phyloP scores from a whole-genome alignment of 2,888 invertebrate genomes.

The Dicyrtoma fusca region DNA sequence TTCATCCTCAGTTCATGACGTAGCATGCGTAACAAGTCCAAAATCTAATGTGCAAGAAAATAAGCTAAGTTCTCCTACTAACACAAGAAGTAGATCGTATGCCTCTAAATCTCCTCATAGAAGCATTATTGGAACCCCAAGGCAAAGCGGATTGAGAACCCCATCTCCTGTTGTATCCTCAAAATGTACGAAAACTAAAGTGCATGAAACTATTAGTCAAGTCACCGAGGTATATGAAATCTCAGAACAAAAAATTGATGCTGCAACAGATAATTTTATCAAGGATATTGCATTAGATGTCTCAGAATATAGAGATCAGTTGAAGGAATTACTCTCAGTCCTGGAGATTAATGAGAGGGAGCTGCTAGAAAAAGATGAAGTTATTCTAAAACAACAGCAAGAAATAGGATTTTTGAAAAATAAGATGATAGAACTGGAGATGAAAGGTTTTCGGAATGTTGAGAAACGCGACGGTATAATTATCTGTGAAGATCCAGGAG shows the following conservation, averaged over 20 bases:
- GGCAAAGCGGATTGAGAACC: neutral
- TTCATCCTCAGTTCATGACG: conserved; percentile 7
- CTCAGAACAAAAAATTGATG: neutral
- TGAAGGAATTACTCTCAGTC: conserved; percentile 41
- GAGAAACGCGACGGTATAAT: conserved; percentile 10
- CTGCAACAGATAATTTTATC: conserved; percentile 19
- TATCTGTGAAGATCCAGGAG: conserved; percentile 6
- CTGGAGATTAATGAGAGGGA: conserved; percentile 42
- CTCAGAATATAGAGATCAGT: conserved; percentile 35
- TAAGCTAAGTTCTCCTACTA: neutral
- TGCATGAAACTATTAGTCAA: neutral
- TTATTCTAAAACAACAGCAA: conserved; percentile 43
- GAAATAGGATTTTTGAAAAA: conserved; percentile 47
- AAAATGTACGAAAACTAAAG: conserved; percentile 12
- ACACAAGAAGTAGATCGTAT: neutral
- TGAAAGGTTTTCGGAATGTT: neutral
- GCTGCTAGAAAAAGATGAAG: conserved; percentile 47
- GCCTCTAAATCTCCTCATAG: conserved; percentile 6
- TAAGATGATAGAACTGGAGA: conserved; percentile 1
- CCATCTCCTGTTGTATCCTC: neutral
- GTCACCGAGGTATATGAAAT: neutral
- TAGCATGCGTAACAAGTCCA: too few relatives aligned
- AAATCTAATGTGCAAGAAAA: neutral
- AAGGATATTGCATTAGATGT: conserved; percentile 43
- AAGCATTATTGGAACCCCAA: conserved; percentile 7